A percentile compares a stretch with the other conserved stretches of the same genome.
Conservation (phyloP, 2,888 invertebrate genomes). For the Philhelius pedissequus region DNA sequence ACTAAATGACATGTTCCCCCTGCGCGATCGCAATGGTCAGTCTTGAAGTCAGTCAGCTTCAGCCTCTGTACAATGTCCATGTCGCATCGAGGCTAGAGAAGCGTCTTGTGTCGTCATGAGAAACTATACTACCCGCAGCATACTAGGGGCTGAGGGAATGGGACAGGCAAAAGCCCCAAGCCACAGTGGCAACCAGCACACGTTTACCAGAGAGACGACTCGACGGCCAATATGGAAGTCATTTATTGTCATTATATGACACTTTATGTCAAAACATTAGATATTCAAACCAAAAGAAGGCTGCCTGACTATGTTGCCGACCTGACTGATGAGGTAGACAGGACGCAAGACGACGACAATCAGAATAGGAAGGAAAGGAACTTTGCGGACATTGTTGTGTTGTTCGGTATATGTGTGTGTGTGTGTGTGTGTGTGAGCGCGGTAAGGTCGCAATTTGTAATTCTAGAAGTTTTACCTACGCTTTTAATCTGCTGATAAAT, state of each 20-base stretch:
- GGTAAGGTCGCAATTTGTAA: constrained; percentile 62
- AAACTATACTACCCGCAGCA: not conserved
- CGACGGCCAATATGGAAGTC: constrained; percentile 67
- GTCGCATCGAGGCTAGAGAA: not conserved
- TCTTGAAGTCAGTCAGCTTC: not conserved
- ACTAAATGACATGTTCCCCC: constrained; percentile 59
- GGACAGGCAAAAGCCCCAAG: constrained; percentile 7
- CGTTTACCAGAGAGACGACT: constrained; percentile 36
- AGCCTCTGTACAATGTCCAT: not conserved
- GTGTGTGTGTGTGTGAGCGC: constrained; percentile 16
- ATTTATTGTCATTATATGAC: constrained; percentile 70
- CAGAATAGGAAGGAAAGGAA: not conserved
- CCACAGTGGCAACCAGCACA: constrained; percentile 39
- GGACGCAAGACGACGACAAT: not conserved
- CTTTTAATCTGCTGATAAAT: constrained; percentile 69
- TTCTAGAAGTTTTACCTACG: constrained; percentile 64
- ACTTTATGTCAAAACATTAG: constrained; percentile 70
- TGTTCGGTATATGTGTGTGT: not conserved
- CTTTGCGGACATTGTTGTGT: not conserved
- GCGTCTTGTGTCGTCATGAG: constrained; percentile 29
- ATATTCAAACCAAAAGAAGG: constrained; percentile 63
- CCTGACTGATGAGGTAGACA: not conserved
- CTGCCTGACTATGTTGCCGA: not conserved
- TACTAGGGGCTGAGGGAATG: not conserved
- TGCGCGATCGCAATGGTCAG: constrained; percentile 33